These are phyloP conservation scores for Chauna torquata DNA, from an alignment of 2,113 vertebrate species.

Conservation along the genomic window DNA sequence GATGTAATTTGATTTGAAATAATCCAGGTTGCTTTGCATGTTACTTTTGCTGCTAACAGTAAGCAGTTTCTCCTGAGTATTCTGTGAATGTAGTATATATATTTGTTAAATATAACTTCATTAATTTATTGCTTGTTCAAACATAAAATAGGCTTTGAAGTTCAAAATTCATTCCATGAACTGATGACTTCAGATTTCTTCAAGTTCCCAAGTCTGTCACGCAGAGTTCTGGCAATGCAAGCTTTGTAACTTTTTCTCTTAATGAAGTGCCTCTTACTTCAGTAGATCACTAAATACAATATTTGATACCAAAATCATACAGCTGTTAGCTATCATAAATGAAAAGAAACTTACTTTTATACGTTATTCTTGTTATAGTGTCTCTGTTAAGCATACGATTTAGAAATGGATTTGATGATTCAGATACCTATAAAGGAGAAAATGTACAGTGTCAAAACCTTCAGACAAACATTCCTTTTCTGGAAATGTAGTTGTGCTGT, in stretches of 20 bases:
- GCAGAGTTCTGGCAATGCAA: not conserved
- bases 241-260: not conserved
- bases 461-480: not conserved
- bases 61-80: not conserved
- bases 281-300: not conserved
- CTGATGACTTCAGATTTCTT: not conserved
- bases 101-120: not conserved
- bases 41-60: not conserved
- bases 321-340: not conserved
- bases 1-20: not conserved
- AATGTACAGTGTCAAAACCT: not conserved
- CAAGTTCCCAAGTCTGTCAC: not conserved
- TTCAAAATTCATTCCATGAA: not conserved
- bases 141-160: not conserved
- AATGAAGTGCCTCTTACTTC: not conserved
- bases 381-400: conserved; percentile 99
- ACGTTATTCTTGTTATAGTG: conserved; percentile 99
- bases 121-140: not conserved
- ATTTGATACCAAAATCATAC: not conserved
- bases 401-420: conserved; percentile 96
- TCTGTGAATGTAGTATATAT: not conserved
- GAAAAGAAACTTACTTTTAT: conserved; percentile 92
- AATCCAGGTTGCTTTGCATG: not conserved
- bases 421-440: conserved; percentile 86
- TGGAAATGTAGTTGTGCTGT: not conserved